Evolutionary conservation across 1,140 invertebrate genomes (phyloP).

Genomic region (Augochlora pura): DNA sequence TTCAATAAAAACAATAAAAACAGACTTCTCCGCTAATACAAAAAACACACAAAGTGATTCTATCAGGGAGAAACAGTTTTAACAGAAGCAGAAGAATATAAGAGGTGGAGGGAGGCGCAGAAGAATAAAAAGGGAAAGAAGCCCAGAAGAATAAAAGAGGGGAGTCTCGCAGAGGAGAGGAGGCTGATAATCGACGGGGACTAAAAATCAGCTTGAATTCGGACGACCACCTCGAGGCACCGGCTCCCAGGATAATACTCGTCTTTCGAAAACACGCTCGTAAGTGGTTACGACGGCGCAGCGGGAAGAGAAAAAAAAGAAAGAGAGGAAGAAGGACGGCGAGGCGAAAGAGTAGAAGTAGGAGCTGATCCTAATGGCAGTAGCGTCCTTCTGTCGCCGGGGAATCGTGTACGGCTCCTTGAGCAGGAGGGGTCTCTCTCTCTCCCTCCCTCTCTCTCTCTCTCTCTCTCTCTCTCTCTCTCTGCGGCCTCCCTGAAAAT

Average conservation of each 20-base stretch:
- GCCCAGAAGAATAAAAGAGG: too few relatives aligned
- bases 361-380: constrained; percentile 66
- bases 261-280: constrained; percentile 22
- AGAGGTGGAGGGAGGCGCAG: too few relatives aligned
- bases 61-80: too few relatives aligned
- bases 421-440: constrained; percentile 60
- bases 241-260: constrained; percentile 27
- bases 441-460: too few relatives aligned
- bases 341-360: constrained; percentile 27
- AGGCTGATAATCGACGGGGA: constrained; percentile 25
- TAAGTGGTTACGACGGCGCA: background rate
- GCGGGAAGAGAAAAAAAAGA: constrained; percentile 17
- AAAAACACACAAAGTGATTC: too few relatives aligned
- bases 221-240: constrained; percentile 9
- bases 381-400: constrained; percentile 65
- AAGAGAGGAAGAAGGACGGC: background rate
- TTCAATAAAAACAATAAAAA: too few relatives aligned
- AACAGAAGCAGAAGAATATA: too few relatives aligned
- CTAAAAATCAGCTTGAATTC: constrained; percentile 32
- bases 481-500: constrained; percentile 65
- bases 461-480: too few relatives aligned
- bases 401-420: constrained; percentile 64
- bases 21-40: too few relatives aligned
- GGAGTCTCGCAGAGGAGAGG: background rate
- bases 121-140: too few relatives aligned